Evolutionary conservation across 1,140 invertebrate genomes (phyloP), one percentile per base, ranked within the genome.

Genomic region (Dendroctonus ponderosae): DNA sequence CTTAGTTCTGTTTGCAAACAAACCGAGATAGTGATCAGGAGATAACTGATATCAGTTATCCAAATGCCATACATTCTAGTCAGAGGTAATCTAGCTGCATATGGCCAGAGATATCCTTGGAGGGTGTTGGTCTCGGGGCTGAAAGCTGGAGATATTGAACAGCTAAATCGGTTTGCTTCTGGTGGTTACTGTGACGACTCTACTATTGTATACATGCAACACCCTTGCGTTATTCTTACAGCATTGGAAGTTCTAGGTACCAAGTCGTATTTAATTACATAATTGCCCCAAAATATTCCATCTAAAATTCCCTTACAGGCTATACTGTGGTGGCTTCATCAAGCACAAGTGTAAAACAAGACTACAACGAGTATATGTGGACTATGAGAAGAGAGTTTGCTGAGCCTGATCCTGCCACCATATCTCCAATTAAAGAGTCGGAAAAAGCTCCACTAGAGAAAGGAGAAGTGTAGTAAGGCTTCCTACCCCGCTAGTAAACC

Each of bases 301-400:
- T 9, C 14, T 37, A 39, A 12, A 43, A 58, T 44, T 8, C 9
- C 39, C 0, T 60, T 65, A 6, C 15, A 67, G 91, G 91, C 49
- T 93, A 92, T 79, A 89, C 89, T 81, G 91, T 93, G 49, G 89
- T 93, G 38, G 90, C 91, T 66, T 92, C 90, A 39, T 91, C 90
- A 67, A 91, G 90, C 53, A 91, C 89, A 63, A 86, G 88, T 66
- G 88, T 91, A 40, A 91, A 92, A 79, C 89, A 91, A 80, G 90
- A 92, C 77, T 91, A 92, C 76, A 92, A 91, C 84, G 90, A 92
- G 75, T 91, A 92, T 73, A 92, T 92, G 89, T 93, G 91, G 91
- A 93, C 91, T 79, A 91, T 93, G 89, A 88, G 90, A 84, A 91
- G 91, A 80, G 90, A 92, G 71, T 92, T 92, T 79, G 82, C 86